Evolutionary conservation across 2,113 vertebrate species (phyloP).

Genomic region (Arenaria interpres): DNA sequence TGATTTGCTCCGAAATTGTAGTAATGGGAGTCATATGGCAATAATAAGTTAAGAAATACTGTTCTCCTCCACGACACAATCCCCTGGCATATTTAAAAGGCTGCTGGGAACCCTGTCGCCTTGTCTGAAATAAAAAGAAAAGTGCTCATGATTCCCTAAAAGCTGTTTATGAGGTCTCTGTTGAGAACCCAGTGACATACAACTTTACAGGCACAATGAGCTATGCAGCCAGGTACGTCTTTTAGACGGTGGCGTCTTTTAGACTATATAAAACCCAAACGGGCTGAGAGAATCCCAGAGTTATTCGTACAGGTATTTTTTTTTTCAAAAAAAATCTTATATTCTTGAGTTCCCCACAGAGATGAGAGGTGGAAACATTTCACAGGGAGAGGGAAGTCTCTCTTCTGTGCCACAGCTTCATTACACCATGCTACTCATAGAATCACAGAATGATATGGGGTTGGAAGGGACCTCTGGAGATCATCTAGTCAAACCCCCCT

Average conservation of each 20-base stretch:
- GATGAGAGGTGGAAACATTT: not conserved
- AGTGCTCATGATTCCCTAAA: not conserved
- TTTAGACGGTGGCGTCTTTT: not conserved
- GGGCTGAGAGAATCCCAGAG: not conserved
- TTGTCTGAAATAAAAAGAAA: not conserved
- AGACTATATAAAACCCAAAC: not conserved
- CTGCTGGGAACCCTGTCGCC: not conserved
- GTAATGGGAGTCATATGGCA: not conserved
- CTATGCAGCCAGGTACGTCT: not conserved
- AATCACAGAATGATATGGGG: too few species aligned
- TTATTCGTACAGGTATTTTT: not conserved
- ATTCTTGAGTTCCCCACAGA: not conserved
- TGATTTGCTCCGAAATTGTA: not conserved
- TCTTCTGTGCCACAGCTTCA: not conserved
- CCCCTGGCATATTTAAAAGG: not conserved
- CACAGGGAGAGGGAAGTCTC: rapidly evolving
- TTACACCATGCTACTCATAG: not conserved
- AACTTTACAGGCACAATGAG: not conserved
- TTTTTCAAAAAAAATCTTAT: not conserved
- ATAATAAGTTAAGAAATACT: not conserved
- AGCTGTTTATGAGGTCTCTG: not conserved
- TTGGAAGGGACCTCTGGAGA: too few species aligned
- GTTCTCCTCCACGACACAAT: not conserved
- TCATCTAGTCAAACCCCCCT: too few species aligned
- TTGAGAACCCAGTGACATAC: not conserved